These are phyloP conservation scores for Ianthella basta DNA, from an alignment of 37 sponge, comb jelly and placozoan genomes.

Conservation along the genomic window DNA sequence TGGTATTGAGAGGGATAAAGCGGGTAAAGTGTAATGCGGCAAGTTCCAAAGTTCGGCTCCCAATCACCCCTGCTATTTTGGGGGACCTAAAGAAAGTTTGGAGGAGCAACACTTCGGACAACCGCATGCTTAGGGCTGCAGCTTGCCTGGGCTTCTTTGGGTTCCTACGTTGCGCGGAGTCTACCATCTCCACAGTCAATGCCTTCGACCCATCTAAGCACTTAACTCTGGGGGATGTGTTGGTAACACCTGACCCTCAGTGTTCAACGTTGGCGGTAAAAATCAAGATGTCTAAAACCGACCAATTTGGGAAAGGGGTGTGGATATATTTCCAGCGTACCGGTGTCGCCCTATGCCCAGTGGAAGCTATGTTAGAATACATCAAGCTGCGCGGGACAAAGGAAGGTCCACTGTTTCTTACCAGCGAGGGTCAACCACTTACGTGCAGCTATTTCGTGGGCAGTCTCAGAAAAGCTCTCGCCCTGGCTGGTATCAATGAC, in stretches of 20 bases:
- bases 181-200: neutral
- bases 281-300: constrained; percentile 9
- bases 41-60: neutral
- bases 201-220: neutral
- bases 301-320: constrained; percentile 9
- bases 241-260: neutral
- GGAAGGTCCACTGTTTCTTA: too few relatives aligned
- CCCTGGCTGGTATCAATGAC: too few relatives aligned
- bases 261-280: neutral
- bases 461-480: too few relatives aligned
- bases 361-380: constrained; percentile 10
- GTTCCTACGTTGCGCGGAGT: neutral
- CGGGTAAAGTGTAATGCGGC: neutral
- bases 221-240: constrained; percentile 5
- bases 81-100: neutral
- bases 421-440: too few relatives aligned
- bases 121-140: constrained; percentile 13
- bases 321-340: neutral
- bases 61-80: constrained; percentile 1
- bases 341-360: neutral
- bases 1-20: constrained; percentile 30
- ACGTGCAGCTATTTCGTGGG: too few relatives aligned
- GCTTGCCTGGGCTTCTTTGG: constrained; percentile 23
- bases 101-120: neutral
- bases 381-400: too few relatives aligned